Base-by-base conservation (phyloP, 2,888 invertebrate genomes). In the Zygothrica quintamaculata region DNA sequence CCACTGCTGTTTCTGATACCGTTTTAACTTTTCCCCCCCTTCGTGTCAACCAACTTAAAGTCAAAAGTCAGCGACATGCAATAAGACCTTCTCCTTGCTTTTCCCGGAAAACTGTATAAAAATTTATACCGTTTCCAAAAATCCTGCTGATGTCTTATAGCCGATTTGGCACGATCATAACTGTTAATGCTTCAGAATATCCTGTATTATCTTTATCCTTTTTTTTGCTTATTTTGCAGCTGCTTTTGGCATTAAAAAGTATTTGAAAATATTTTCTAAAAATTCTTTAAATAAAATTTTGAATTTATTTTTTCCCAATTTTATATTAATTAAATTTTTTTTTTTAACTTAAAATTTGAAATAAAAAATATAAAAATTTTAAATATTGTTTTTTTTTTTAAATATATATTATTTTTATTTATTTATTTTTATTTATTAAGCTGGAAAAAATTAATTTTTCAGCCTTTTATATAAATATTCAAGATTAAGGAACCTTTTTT, bases 21-120 rank as follows among this genome's bases (percentile, higher is more conserved):
- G 11, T 43, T 29, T 26, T 37, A 31, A 3, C 7, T 29, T 7
- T 29, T 29, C 12, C 6, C 36, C 29, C 1, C 18, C 18, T 15
- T 36, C 36, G 12, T 36, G 13, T 12, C 36, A n/a, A 12, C 7
- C 13, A 11, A 15, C 12, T n/a, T 3, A n/a, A 9, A 15, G 60
- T 51, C 53, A 43, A 43, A 44, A 43, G 22, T 34, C 65, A 34
- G 16, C 18, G 12, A 29, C 44, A 43, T 53, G 53, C 31, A 34
- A 46, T 60, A 40, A 26, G 18, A 4, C 18, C 18, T 22, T 11
- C n/a, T 58, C 18, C 18, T 22, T 11, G 7, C 50, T 15, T 40
- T 15, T 18, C n/a, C n/a, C 13, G 1, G 11, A 22, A 39, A 16
- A 50, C 9, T 34, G 12, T n/a, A 37, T 8, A 15, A 7, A n/a